These are phyloP conservation scores for Drosophila navojoa DNA, from an alignment of 1,140 invertebrate genomes.

Conservation along the genomic window DNA sequence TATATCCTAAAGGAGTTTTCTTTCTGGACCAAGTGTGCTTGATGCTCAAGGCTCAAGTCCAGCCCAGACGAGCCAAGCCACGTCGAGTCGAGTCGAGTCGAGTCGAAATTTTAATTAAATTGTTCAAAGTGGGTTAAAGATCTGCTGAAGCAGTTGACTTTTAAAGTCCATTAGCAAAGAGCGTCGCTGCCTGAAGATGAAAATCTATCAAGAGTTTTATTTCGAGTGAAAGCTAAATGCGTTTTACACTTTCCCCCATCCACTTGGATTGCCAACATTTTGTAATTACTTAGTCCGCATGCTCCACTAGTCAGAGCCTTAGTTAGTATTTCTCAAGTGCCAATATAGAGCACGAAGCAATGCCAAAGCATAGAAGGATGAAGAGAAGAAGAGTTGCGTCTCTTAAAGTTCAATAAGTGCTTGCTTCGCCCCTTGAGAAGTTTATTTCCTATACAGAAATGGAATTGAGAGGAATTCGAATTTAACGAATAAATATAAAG, in stretches of 20 bases:
- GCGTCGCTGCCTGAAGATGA: conserved; percentile 8
- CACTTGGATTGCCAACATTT: conserved; percentile 21
- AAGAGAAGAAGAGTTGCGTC: neutral
- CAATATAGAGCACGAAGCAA: neutral
- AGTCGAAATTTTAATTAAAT: conserved; percentile 74
- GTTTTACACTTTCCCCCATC: conserved; percentile 24
- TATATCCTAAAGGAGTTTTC: conserved; percentile 24
- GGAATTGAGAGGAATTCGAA: too few relatives aligned
- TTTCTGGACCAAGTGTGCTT: conserved; percentile 12
- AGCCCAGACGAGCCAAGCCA: conserved; percentile 23
- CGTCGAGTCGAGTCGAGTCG: conserved; percentile 8
- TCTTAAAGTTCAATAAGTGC: too few relatives aligned
- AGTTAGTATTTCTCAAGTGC: neutral
- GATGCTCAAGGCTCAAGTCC: neutral
- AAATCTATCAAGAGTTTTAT: conserved; percentile 29
- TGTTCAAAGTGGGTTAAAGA: conserved; percentile 37
- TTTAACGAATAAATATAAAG: too few relatives aligned
- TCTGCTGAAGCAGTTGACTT: conserved; percentile 3
- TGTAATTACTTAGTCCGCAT: conserved; percentile 32
- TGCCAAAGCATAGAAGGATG: neutral
- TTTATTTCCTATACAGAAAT: too few relatives aligned
- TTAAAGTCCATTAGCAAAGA: conserved; percentile 9
- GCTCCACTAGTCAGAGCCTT: neutral
- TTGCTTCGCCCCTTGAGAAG: too few relatives aligned
- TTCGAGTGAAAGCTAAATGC: conserved; percentile 32